phyloP scores from a whole-genome alignment of 1,140 invertebrate species.

The Trinorchestia longiramus region DNA sequence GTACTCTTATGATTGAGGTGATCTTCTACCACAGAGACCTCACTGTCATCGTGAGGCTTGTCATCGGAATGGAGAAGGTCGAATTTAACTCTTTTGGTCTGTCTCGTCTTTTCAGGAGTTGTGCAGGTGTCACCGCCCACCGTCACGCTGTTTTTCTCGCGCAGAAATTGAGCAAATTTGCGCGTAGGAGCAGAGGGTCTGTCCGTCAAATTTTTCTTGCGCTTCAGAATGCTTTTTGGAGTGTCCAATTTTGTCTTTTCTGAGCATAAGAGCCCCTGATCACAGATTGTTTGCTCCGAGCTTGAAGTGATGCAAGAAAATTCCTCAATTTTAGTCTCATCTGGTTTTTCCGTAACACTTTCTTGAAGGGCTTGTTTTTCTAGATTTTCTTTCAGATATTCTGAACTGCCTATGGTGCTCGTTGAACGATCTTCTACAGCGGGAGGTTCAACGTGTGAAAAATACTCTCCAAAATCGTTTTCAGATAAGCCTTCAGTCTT shows the following conservation, averaged over 20 bases:
- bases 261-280: background rate
- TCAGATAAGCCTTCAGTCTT: background rate
- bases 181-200: background rate
- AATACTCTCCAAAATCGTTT: background rate
- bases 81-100: background rate
- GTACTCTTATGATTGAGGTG: too few species aligned
- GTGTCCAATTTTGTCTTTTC: background rate
- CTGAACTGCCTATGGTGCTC: background rate
- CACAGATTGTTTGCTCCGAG: slow-evolving; percentile 14
- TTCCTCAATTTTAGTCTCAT: background rate
- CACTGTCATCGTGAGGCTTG: background rate
- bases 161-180: slow-evolving; percentile 21
- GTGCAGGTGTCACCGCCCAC: background rate
- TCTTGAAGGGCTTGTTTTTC: background rate
- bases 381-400: background rate
- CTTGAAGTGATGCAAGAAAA: background rate
- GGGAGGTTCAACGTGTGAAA: background rate
- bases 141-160: background rate
- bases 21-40: too few species aligned
- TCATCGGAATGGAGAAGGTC: background rate
- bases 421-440: background rate
- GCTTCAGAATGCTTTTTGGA: slow-evolving; percentile 29
- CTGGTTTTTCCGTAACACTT: background rate
- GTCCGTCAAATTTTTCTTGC: background rate
- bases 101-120: background rate